Base-by-base conservation (phyloP, 2,797 vertebrate species). In the Gymnocypris eckloni region DNA sequence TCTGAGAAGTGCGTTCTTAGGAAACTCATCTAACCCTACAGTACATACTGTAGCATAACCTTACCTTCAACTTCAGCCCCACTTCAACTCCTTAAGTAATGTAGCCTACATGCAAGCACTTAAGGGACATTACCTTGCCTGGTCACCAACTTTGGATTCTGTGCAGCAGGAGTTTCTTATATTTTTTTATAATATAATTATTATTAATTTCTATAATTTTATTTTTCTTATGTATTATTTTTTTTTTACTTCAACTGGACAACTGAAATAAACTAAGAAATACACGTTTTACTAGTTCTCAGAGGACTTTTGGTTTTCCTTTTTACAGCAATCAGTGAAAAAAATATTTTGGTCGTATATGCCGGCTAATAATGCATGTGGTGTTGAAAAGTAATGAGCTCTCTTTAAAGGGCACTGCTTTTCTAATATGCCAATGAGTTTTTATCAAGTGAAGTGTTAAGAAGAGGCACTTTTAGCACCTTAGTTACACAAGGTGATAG, bases 1-100 rank as follows among this genome's bases (percentile, higher is more conserved):
- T 84, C 28, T 48, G 18, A 72, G 33, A 90, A 86, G 70, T 70
- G 85, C 69, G 56, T 28, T 45, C n/a, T 76, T 83, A 16, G 56
- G 75, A 79, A 54, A 84, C 59, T 25, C 37, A 13, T 28, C 43
- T 15, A 85, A 39, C 72, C 45, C 18, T 45, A 18, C 2, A 83
- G 43, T 28, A 48, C 76, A 80, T 22, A 67, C 64, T 67, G 28
- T 8, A 48, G 3, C 6, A 20, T 59, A 50, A 85, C 50, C 50
- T 61, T 72, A 41, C 52, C 39, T 72, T 85, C 25, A 85, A 79
- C 41, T 72, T 56, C 52, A 71, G 52, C 67, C 76, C 2, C 41
- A 39, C 9, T 75, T 76, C 54, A 64, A 45, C 56, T 45, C 12
- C 22, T 67, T 54, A 77, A 69, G 25, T 16, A 69, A 69, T 41